Evolutionary conservation across 2,113 vertebrate species (phyloP), one percentile per base, ranked within the genome.

Genomic region (Syrrhaptes paradoxus): DNA sequence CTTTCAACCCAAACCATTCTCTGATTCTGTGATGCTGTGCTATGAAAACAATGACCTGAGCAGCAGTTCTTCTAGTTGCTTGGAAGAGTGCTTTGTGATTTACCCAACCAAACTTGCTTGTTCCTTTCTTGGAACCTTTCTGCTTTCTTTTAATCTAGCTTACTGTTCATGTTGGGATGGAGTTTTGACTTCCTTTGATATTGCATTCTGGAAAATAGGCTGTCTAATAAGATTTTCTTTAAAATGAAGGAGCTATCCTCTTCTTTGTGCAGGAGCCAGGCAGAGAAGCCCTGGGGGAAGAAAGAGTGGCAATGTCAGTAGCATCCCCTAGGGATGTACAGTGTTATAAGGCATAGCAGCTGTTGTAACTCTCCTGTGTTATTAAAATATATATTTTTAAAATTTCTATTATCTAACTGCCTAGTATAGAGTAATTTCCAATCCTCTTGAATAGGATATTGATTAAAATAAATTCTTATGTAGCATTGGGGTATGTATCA

Each of bases 401-500:
- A 7, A 66, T 90, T 61, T 85, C 15, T 68, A 3, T 52, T 92
- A 54, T 46, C 11, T 57, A 75, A 24, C n/a, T 91, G 16, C 32
- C 59, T 90, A 48, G 72, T 65, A 70, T 65, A 24, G 32, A 83
- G 34, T 48, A 32, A 36, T 62, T 96, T 79, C 28, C 24, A 70
- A 8, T 87, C 14, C 41, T 59, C 24, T 61, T 54, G 24, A 74
- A 28, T 24, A 67, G 25, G 21, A 9, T 61, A n/a, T 41, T 9
- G 9, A 26, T 91, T 72, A 58, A 65, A 83, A 57, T 25, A 8
- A 74, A 49, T 86, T 68, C 26, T 85, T 83, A 5, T 0, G 1
- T 36, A 61, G n/a, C 32, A 49, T 88, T 88, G 49, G 41, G 4
- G 0, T 67, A 26, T 17, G 1, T 41, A 9, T 63, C 0, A 0